Conservation (phyloP, 2,797 vertebrate genomes). For the Acanthopagrus latus region DNA sequence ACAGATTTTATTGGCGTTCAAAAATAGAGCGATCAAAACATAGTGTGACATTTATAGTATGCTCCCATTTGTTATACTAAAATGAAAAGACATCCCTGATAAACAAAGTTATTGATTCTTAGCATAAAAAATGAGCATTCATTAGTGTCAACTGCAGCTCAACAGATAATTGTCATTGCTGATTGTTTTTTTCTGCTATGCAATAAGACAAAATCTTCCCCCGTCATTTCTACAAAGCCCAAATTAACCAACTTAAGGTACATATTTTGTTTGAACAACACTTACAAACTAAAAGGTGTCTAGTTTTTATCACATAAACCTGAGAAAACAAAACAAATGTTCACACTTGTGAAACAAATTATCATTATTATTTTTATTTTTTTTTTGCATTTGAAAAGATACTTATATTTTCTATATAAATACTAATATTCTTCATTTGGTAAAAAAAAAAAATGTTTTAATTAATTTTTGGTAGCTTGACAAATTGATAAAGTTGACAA, state of each 20-base stretch:
- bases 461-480: not conserved
- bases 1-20: too few relatives aligned
- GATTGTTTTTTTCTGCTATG: not conserved
- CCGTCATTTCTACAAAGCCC: not conserved
- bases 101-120: not conserved
- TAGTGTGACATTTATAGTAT: not conserved
- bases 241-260: not conserved
- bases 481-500: not conserved
- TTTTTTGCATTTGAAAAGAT: too few relatives aligned
- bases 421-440: too few relatives aligned
- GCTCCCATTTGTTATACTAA: not conserved
- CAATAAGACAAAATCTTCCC: not conserved
- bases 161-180: not conserved
- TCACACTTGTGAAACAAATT: too few relatives aligned
- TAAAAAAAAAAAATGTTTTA: not conserved
- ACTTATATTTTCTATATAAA: too few relatives aligned
- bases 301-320: not conserved
- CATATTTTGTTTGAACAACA: not conserved
- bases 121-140: not conserved
- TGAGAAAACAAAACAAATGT: not conserved
- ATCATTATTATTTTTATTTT: too few relatives aligned
- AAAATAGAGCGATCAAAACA: not conserved
- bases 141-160: not conserved
- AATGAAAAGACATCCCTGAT: not conserved
- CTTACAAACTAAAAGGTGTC: not conserved